Percentiles rank a stretch among this genome's conserved stretches.
Evolutionary conservation across 1,140 invertebrate genomes (phyloP).

Genomic region (Notospermus geniculatus): DNA sequence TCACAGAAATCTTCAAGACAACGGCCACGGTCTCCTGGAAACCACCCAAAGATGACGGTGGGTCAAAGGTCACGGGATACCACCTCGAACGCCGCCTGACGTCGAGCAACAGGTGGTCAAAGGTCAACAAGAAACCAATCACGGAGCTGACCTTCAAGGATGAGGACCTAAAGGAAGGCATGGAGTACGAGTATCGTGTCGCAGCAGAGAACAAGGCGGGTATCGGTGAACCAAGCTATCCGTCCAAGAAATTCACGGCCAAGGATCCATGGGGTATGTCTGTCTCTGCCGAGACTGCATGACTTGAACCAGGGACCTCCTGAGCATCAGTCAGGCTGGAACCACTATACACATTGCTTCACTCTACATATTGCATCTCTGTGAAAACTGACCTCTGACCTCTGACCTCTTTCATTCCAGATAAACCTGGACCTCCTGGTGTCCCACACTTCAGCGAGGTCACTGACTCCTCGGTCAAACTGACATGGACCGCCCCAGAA

Average conservation of each 20-base stretch:
- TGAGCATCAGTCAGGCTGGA: no score
- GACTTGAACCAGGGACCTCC: no score
- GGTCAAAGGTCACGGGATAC: constrained; percentile 95
- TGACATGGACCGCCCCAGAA: constrained; percentile 75
- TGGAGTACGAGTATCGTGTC: no score
- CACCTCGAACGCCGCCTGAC: constrained; percentile 81
- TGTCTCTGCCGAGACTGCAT: no score
- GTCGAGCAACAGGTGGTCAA: constrained; percentile 64
- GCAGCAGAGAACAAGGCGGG: constrained; percentile 96
- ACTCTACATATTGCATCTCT: no score
- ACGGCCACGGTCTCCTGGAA: constrained; percentile 92
- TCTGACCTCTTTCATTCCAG: no score
- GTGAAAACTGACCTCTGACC: no score
- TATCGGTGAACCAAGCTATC: constrained; percentile 89
- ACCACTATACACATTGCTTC: no score
- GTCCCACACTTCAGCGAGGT: constrained; percentile 42
- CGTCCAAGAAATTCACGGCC: constrained; percentile 80
- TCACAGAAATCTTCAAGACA: constrained; percentile 91
- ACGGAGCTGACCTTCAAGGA: no score
- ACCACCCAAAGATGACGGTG: constrained; percentile 81
- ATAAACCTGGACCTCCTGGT: constrained; percentile 41
- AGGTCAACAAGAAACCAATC: no score
- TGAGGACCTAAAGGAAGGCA: no score
- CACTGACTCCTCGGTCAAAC: constrained; percentile 61
- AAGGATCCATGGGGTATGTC: constrained; percentile 90